Base-by-base conservation (phyloP, 2,888 invertebrate species). In the Adelphocoris suturalis region DNA sequence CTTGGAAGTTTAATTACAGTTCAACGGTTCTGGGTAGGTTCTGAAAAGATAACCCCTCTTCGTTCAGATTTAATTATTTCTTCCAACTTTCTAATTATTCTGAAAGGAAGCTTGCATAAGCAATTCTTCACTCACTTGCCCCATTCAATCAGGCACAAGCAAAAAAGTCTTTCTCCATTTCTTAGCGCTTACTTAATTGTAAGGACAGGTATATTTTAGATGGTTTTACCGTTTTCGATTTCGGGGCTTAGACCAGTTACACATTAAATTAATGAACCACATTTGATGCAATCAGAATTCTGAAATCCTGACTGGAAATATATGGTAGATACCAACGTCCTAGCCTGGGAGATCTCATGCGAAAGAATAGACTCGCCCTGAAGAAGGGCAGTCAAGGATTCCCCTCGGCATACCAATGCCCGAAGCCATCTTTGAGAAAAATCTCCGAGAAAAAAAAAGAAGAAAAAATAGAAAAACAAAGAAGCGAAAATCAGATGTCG, bases 401-500 rank as follows among this genome's bases (percentile, higher is more conserved):
- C 68, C 23, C 68, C 68, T 68, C 68, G 68, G 19, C 68, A 68
- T 68, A 68, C 68, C 68, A 13, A 68, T 5, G 68, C 5, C 57
- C 14, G 57, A 11, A 57, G 27, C 68, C 68, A 68, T 47, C 78
- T 46, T 46, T 0, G 78, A 16, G 19, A 28, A 78, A 46, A 78
- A 37, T 46, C 78, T 14, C 13, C 12, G 76, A 14, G 13, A 48
- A 19, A 48, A 11, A n/a, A 80, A 80, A 46, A 16, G 37, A 81
- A 12, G 0, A 82, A 82, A 82, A 23, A 27, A 11, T 11, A 19
- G 19, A 19, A 19, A 12, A 68, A 5, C 4, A 68, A 68, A 68
- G 68, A 68, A 68, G 23, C 68, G 52, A 68, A 68, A 68, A 68
- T 68, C 68, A 27, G 48, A 82, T 55, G 82, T 82, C 52, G 80